Conservation (phyloP, 2,113 vertebrate species). For the Clarias macrocephalus region DNA sequence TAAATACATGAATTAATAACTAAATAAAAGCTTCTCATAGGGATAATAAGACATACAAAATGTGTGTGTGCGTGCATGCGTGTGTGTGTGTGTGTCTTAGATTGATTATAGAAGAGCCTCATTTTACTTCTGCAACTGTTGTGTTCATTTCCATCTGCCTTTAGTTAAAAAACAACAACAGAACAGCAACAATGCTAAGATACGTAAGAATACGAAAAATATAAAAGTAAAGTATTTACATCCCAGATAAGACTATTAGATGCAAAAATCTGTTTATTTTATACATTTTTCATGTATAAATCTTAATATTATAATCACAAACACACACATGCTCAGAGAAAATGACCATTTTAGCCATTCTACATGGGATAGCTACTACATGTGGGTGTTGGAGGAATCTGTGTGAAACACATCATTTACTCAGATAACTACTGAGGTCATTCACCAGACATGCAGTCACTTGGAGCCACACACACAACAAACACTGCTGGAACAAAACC, state of each 20-base stretch:
- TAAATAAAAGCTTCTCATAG: background rate
- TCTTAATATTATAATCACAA: background rate
- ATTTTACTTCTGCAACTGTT: constrained; percentile 10
- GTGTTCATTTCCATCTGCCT: constrained; percentile 31
- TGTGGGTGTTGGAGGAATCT: constrained; percentile 67
- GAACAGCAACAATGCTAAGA: constrained; percentile 2
- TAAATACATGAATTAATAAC: background rate
- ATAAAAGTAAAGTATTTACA: background rate
- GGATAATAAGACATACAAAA: background rate
- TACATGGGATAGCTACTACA: constrained; percentile 17
- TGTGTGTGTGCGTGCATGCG: background rate
- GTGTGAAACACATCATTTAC: constrained; percentile 70
- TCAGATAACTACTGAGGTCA: constrained; percentile 68
- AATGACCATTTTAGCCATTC: constrained; percentile 5
- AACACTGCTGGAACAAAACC: constrained; percentile 56
- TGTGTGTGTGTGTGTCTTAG: background rate
- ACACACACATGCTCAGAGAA: constrained; percentile 20
- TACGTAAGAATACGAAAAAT: background rate
- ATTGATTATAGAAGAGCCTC: background rate
- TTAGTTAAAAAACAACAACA: constrained; percentile 36
- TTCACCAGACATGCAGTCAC: constrained; percentile 64
- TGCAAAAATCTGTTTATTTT: background rate
- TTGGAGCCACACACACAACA: constrained; percentile 57
- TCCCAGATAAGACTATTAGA: constrained; percentile 47
- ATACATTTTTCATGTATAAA: background rate